phyloP scores from a whole-genome alignment of 2,797 vertebrate species.

The Glyptemys insculpta region DNA sequence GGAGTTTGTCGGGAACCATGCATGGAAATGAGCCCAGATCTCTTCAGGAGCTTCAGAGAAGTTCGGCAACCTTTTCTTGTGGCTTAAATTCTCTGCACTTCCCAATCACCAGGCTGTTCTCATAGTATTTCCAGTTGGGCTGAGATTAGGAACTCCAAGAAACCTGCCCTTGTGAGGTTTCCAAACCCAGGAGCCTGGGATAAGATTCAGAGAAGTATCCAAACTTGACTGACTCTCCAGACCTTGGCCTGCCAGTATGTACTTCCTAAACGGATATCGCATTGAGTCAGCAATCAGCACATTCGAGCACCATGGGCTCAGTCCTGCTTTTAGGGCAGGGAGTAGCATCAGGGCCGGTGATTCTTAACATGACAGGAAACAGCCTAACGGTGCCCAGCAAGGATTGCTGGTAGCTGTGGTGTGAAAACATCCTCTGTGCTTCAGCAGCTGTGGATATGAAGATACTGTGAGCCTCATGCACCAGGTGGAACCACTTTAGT shows the following conservation, averaged over 20 bases:
- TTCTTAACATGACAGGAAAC: neutral
- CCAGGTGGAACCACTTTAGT: neutral
- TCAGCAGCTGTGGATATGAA: fast-evolving
- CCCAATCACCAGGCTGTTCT: fast-evolving
- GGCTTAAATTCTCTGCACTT: neutral
- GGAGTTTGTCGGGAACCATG: neutral
- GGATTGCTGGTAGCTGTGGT: neutral
- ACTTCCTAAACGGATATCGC: neutral
- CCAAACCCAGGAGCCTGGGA: neutral
- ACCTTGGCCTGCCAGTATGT: neutral
- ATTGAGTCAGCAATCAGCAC: neutral
- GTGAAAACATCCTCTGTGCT: neutral
- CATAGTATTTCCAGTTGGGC: fast-evolving
- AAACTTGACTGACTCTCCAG: neutral
- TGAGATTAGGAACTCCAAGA: neutral
- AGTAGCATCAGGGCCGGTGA: neutral
- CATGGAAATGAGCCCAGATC: neutral
- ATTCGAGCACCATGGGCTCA: neutral
- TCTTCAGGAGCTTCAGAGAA: neutral
- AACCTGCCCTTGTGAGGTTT: neutral
- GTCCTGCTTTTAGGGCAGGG: neutral
- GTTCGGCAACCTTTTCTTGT: neutral
- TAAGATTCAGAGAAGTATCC: neutral
- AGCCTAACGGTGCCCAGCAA: neutral
- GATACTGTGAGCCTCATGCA: neutral